These are phyloP conservation scores for Rhopalosiphum padi DNA, from an alignment of 1,140 invertebrate genomes.

Conservation along the genomic window DNA sequence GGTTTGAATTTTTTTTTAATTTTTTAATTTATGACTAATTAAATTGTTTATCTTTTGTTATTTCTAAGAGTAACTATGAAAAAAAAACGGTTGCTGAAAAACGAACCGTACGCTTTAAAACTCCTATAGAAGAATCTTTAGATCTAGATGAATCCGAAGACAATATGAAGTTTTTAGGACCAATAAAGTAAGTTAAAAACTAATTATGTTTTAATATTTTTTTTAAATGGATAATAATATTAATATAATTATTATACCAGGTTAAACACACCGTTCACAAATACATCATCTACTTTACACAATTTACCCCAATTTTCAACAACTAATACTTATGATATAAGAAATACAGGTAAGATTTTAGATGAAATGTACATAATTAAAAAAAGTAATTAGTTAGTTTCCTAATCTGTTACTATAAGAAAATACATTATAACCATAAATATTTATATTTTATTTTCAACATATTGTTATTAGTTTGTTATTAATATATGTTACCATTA, in stretches of 20 bases:
- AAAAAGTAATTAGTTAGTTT: too few relatives aligned
- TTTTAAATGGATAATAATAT: background rate
- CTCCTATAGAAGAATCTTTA: constrained; percentile 51
- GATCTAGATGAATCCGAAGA: constrained; percentile 39
- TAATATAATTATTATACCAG: background rate
- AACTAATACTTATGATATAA: background rate
- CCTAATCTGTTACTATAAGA: too few relatives aligned
- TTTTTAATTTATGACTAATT: background rate
- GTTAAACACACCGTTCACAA: constrained; percentile 33
- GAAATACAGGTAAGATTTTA: constrained; percentile 9
- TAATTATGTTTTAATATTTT: background rate
- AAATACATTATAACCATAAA: too few relatives aligned
- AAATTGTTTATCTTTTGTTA: background rate
- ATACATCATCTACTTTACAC: background rate
- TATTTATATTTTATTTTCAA: too few relatives aligned
- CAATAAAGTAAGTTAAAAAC: constrained; percentile 36
- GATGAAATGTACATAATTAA: too few relatives aligned
- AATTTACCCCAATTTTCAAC: constrained; percentile 45
- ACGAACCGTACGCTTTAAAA: constrained; percentile 50
- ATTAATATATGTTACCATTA: too few relatives aligned
- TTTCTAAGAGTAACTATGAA: constrained; percentile 25
- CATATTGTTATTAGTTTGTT: too few relatives aligned
- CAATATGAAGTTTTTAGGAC: constrained; percentile 55
- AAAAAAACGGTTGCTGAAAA: constrained; percentile 3
- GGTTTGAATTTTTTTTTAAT: background rate